A percentile compares a stretch with the other conserved stretches of the same genome.
Evolutionary conservation across 2,888 invertebrate genomes (phyloP).

Genomic region (Globia sparganii): DNA sequence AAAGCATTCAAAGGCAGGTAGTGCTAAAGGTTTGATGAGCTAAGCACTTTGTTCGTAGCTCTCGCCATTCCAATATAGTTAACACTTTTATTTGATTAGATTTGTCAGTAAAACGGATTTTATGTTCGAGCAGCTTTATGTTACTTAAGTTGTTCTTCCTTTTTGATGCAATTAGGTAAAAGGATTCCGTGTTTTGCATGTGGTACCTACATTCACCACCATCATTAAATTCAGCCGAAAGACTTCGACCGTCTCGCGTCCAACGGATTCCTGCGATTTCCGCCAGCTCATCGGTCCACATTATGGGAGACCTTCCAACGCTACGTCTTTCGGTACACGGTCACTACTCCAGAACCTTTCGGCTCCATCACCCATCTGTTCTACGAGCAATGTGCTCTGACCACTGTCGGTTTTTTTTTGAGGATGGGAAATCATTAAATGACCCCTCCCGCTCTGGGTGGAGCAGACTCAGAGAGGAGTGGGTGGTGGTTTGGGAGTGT

Average conservation of each 20-base stretch:
- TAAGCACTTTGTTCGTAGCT: slow-evolving; percentile 46
- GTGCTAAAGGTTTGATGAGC: slow-evolving; percentile 47
- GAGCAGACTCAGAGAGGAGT: too few species aligned
- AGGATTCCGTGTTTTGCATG: not conserved
- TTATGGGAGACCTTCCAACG: not conserved
- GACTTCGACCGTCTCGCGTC: not conserved
- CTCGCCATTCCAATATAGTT: slow-evolving; percentile 45
- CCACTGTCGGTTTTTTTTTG: too few species aligned
- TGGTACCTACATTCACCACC: not conserved
- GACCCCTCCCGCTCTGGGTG: too few species aligned
- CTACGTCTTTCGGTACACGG: not conserved
- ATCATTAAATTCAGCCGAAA: not conserved
- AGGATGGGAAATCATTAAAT: too few species aligned
- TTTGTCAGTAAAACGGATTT: slow-evolving; percentile 33
- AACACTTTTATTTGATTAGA: slow-evolving; percentile 51
- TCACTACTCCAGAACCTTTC: not conserved
- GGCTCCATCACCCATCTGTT: not conserved
- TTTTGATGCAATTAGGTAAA: slow-evolving; percentile 8
- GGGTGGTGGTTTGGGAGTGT: too few species aligned
- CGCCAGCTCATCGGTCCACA: not conserved
- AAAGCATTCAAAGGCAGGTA: slow-evolving; percentile 44
- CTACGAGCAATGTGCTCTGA: not conserved
- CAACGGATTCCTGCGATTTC: not conserved
- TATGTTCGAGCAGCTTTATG: slow-evolving; percentile 21
- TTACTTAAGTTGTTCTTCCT: slow-evolving; percentile 21